Evolutionary conservation across 2,113 vertebrate species (phyloP).

Genomic region (Sprattus sprattus): DNA sequence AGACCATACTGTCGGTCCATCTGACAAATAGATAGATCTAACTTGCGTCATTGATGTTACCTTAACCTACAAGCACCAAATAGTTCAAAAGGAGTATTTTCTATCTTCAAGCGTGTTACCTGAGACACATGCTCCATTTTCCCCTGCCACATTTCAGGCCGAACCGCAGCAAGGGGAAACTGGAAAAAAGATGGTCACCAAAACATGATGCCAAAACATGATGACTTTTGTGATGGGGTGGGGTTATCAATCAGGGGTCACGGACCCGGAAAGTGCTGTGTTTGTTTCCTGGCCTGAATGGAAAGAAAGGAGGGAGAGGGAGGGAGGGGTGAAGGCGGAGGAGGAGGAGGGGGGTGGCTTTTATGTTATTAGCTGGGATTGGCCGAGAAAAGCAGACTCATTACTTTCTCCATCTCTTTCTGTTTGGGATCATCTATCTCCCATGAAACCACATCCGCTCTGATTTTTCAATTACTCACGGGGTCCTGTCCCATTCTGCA

Average conservation of each 20-base stretch:
- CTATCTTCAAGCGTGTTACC: not conserved
- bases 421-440: slow-evolving; percentile 42
- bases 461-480: slow-evolving; percentile 44
- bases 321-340: not conserved
- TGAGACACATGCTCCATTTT: not conserved
- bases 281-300: not conserved
- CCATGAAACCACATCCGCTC: slow-evolving; percentile 39
- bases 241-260: slow-evolving; percentile 9
- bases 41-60: not conserved
- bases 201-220: not conserved
- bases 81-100: not conserved
- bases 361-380: slow-evolving; percentile 22
- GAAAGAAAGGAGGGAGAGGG: not conserved
- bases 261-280: not conserved
- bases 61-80: not conserved
- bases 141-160: not conserved
- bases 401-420: slow-evolving; percentile 33
- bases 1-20: not conserved
- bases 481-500: slow-evolving; percentile 36
- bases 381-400: slow-evolving; percentile 27
- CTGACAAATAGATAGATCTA: not conserved
- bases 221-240: not conserved
- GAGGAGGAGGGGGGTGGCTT: not conserved
- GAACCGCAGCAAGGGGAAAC: not conserved
- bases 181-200: not conserved